phyloP scores from a whole-genome alignment of 2,113 vertebrate species.

The Antigone vipio region DNA sequence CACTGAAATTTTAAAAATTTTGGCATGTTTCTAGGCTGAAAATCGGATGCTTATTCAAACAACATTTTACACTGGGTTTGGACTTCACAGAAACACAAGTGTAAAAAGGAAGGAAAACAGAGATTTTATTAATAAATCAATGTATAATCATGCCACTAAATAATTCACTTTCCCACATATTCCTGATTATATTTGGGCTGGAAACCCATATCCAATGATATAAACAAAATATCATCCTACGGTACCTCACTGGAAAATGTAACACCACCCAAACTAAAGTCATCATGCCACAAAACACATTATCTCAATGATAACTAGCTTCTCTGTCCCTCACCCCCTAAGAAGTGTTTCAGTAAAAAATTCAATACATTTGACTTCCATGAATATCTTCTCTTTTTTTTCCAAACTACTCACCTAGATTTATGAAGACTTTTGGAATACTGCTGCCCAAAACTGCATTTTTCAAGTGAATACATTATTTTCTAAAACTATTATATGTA shows the following conservation, averaged over 20 bases:
- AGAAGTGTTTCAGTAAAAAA: not conserved
- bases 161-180: not conserved
- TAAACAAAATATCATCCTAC: not conserved
- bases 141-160: not conserved
- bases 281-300: not conserved
- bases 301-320: not conserved
- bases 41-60: not conserved
- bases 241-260: not conserved
- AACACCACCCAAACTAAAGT: not conserved
- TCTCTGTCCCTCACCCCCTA: not conserved
- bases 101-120: not conserved
- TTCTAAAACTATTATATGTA: not conserved
- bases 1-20: not conserved
- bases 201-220: not conserved
- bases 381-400: not conserved
- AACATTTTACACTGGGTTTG: not conserved
- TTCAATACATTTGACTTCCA: not conserved
- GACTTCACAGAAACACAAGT: not conserved
- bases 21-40: not conserved
- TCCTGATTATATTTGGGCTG: not conserved
- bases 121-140: not conserved
- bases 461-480: not conserved
- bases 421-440: not conserved
- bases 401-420: not conserved
- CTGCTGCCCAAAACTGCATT: not conserved